These are phyloP conservation scores for Botia almorhae DNA, from an alignment of 2,797 vertebrate species.

Conservation along the genomic window DNA sequence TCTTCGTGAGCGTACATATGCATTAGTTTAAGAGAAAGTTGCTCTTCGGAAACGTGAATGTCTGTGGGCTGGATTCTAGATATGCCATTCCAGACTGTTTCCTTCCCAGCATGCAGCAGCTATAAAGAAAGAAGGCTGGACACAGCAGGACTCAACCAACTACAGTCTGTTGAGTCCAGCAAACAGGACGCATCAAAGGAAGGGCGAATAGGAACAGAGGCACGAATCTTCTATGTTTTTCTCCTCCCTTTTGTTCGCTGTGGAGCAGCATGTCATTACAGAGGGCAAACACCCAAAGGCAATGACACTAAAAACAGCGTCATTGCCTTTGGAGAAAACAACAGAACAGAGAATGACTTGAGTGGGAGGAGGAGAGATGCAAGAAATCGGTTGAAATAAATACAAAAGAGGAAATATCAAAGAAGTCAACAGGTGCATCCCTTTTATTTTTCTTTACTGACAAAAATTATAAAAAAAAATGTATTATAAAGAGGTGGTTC, in stretches of 20 bases:
- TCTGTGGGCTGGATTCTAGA: conserved; percentile 3
- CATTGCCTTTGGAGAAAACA: conserved; percentile 22
- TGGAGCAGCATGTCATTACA: conserved; percentile 42
- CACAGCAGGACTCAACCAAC: conserved; percentile 32
- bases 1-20: neutral
- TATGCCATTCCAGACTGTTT: conserved; percentile 20
- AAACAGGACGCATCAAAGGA: conserved; percentile 46
- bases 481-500: neutral
- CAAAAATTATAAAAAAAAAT: neutral
- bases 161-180: conserved; percentile 4
- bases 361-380: conserved; percentile 27
- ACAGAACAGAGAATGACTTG: conserved; percentile 7
- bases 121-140: conserved; percentile 37
- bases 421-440: neutral
- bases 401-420: conserved; percentile 8
- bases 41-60: conserved; percentile 12
- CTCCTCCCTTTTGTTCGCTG: conserved; percentile 29
- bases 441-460: neutral
- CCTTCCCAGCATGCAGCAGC: conserved; percentile 44
- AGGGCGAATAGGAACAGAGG: conserved; percentile 34
- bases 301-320: conserved; percentile 23
- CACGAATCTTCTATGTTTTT: conserved; percentile 21
- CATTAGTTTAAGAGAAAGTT: conserved; percentile 5
- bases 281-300: conserved; percentile 37
- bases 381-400: conserved; percentile 8